Evolutionary conservation across 2,888 invertebrate species (phyloP).

Genomic region (Xanthia icteritia): DNA sequence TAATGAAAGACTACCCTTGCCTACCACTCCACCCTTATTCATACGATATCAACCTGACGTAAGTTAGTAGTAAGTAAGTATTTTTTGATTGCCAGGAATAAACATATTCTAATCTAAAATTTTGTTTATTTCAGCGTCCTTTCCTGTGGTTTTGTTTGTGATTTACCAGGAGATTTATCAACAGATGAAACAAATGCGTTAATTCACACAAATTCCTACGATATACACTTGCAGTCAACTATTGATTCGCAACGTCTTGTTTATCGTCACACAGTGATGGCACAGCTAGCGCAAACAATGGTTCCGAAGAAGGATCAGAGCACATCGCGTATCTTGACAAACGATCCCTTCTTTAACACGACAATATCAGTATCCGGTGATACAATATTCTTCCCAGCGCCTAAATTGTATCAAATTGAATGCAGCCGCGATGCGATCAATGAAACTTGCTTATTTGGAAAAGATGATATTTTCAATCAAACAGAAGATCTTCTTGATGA

Average conservation of each 20-base stretch:
- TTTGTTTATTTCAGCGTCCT: slow-evolving; percentile 78
- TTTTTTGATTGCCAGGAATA: not conserved
- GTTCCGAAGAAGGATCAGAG: slow-evolving; percentile 87
- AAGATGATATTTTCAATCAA: slow-evolving; percentile 78
- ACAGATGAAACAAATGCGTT: slow-evolving; percentile 85
- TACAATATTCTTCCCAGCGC: slow-evolving; percentile 91
- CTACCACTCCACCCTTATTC: slow-evolving; percentile 84
- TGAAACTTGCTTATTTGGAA: slow-evolving; percentile 82
- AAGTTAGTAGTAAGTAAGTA: slow-evolving; percentile 59
- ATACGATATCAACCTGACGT: slow-evolving; percentile 87
- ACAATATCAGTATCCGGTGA: slow-evolving; percentile 90
- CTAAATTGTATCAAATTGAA: slow-evolving; percentile 86
- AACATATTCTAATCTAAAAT: not conserved
- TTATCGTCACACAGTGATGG: slow-evolving; percentile 85
- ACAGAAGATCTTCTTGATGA: slow-evolving; percentile 73
- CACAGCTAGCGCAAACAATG: slow-evolving; percentile 73
- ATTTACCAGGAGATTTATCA: slow-evolving; percentile 81
- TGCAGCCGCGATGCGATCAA: slow-evolving; percentile 80
- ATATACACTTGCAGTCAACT: slow-evolving; percentile 87
- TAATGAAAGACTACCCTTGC: slow-evolving; percentile 88
- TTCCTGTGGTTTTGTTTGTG: slow-evolving; percentile 91
- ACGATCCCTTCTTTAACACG: slow-evolving; percentile 90
- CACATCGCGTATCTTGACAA: slow-evolving; percentile 89
- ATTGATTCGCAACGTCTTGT: slow-evolving; percentile 79
- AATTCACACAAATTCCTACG: slow-evolving; percentile 89